phyloP scores from a whole-genome alignment of 2,797 vertebrate genomes.

The Platalea minor region DNA sequence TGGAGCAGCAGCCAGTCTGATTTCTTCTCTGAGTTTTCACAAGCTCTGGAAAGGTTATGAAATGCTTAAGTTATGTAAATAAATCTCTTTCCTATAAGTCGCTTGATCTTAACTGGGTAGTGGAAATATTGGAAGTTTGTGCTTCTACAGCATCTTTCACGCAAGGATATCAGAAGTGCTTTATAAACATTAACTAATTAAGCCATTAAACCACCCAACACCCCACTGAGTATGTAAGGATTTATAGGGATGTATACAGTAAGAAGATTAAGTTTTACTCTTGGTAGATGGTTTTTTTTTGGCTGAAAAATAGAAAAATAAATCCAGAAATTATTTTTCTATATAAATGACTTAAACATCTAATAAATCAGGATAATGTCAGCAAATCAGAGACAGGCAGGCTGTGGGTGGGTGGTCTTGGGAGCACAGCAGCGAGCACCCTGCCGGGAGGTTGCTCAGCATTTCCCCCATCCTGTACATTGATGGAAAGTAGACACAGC shows the following conservation, averaged over 20 bases:
- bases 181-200: slow-evolving; percentile 33
- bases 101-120: not conserved
- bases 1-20: not conserved
- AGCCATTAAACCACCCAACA: slow-evolving; percentile 18
- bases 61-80: not conserved
- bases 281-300: not conserved
- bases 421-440: not conserved
- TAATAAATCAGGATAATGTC: not conserved
- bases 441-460: not conserved
- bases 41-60: not conserved
- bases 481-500: not conserved
- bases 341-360: not conserved
- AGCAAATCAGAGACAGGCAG: not conserved
- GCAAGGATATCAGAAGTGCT: not conserved
- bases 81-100: not conserved
- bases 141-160: not conserved
- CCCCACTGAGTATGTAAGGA: not conserved
- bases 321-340: not conserved
- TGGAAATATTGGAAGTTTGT: not conserved
- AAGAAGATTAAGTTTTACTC: slow-evolving; percentile 16
- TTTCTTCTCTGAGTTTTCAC: not conserved
- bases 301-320: not conserved
- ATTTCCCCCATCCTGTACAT: not conserved
- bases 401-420: not conserved
- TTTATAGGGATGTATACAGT: not conserved